Evolutionary conservation across 2,113 vertebrate genomes (phyloP), one percentile per base, ranked within the genome.

Genomic region (Murina feae): DNA sequence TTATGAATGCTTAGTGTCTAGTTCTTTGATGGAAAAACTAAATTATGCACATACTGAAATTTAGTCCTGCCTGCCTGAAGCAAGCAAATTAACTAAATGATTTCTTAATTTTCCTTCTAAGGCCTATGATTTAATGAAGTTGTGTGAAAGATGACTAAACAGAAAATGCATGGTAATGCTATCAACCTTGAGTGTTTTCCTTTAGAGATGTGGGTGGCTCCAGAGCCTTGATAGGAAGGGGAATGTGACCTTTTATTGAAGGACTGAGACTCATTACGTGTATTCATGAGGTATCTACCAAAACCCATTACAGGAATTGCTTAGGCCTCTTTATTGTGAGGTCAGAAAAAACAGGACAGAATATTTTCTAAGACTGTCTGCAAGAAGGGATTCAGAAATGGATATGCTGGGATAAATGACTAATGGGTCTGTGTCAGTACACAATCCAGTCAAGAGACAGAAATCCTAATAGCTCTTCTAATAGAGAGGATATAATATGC

Each of bases 21-120:
- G 23, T n/a, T n/a, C 39, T 96, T 92, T 96, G 75, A 96, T 84
- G 44, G 65, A 72, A 89, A 96, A 90, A 76, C 69, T 71, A 94
- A 94, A 97, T 95, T 86, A 91, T 7, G 0, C 23, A 89, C 72
- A 17, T 80, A 71, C 66, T 17, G 63, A 94, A 79, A 96, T 78
- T 89, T 92, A 90, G 47, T 79, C 58, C 39, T 49, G 80, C 82
- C 86, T 89, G 18, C 74, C 82, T 89, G 18, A 75, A 94, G 80
- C 78, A 93, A 94, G 32, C 82, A 96, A 92, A 95, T 97, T 96
- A 96, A 94, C 78, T 93, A 85, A 96, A 93, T 80, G 74, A 94
- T 91, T 89, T 94, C 94, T 92, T 75, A 94, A 95, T 90, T 86
- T 93, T 71, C 72, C 74, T 90, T 75, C 90, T 58, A 89, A 91